These are phyloP conservation scores for Penaeus chinensis DNA, from an alignment of 1,140 invertebrate genomes.

Conservation along the genomic window DNA sequence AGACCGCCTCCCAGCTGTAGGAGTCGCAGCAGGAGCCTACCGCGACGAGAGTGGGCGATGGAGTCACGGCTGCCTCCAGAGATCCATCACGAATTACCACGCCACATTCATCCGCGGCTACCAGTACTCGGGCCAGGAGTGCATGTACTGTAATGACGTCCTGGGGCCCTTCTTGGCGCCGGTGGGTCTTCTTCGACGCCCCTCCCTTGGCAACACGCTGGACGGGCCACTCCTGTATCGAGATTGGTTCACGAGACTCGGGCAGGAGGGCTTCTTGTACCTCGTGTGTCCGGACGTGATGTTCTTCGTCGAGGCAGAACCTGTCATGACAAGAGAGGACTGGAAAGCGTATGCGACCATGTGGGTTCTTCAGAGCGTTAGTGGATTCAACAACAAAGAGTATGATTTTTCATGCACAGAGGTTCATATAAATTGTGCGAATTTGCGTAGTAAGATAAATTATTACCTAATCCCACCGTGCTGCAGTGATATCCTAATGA, in stretches of 20 bases:
- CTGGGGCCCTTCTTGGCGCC: conserved; percentile 65
- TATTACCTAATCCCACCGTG: conserved; percentile 55
- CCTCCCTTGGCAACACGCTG: conserved; percentile 60
- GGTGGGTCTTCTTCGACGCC: conserved; percentile 49
- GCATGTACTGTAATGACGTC: conserved; percentile 66
- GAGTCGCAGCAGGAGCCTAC: conserved; percentile 64
- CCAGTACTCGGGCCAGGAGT: conserved; percentile 65
- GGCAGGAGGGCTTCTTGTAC: conserved; percentile 36
- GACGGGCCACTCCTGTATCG: conserved; percentile 61
- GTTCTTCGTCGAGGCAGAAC: conserved; percentile 62
- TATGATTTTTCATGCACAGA: conserved; percentile 61
- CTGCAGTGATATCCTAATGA: conserved; percentile 56
- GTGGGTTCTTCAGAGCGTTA: conserved; percentile 58
- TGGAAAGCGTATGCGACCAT: conserved; percentile 55
- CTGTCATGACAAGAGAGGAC: neutral
- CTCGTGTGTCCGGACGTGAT: conserved; percentile 66
- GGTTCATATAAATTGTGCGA: conserved; percentile 51
- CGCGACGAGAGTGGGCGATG: conserved; percentile 66
- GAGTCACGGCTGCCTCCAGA: conserved; percentile 66
- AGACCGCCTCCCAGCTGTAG: conserved; percentile 46
- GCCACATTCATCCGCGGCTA: conserved; percentile 65
- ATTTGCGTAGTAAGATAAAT: neutral
- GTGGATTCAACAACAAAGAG: conserved; percentile 17
- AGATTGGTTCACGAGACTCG: conserved; percentile 65
- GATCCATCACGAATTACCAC: conserved; percentile 64